Evolutionary conservation across 2,888 invertebrate species (phyloP).

Genomic region (Sarcophaga rosellei): DNA sequence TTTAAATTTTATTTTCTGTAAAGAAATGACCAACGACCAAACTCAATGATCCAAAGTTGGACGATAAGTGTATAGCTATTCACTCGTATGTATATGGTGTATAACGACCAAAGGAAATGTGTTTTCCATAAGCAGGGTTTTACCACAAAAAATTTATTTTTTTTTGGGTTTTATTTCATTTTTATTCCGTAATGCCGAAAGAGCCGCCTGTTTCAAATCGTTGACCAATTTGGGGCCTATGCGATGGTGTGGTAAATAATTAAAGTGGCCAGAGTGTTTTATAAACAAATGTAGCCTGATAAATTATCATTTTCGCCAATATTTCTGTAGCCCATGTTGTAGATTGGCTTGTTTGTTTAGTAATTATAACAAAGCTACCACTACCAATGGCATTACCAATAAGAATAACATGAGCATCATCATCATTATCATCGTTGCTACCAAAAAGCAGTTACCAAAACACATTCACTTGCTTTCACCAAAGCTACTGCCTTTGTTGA

Average conservation of each 20-base stretch:
- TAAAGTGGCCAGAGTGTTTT: neutral
- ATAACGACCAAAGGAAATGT: neutral
- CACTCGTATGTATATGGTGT: too few relatives aligned
- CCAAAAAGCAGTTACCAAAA: neutral
- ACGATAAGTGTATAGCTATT: neutral
- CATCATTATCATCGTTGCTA: neutral
- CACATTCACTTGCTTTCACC: neutral
- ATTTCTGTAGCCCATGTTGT: constrained; percentile 22
- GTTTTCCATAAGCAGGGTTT: too few relatives aligned
- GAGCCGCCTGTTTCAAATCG: too few relatives aligned
- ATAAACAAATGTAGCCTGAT: constrained; percentile 30
- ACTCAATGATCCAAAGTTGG: neutral
- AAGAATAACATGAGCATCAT: neutral
- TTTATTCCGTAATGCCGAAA: too few relatives aligned
- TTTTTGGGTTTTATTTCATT: too few relatives aligned
- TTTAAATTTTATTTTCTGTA: constrained; percentile 4
- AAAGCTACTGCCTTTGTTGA: neutral
- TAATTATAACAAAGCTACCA: constrained; percentile 16
- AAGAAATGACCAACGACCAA: neutral
- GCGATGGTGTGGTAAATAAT: neutral
- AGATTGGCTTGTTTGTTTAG: constrained; percentile 40
- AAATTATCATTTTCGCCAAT: constrained; percentile 48
- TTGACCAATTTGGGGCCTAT: neutral
- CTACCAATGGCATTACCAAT: neutral
- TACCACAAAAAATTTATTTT: too few relatives aligned